Percentiles rank a stretch among this genome's conserved stretches.
phyloP scores from a whole-genome alignment of 2,113 vertebrate species.

The Microtus montanus region DNA sequence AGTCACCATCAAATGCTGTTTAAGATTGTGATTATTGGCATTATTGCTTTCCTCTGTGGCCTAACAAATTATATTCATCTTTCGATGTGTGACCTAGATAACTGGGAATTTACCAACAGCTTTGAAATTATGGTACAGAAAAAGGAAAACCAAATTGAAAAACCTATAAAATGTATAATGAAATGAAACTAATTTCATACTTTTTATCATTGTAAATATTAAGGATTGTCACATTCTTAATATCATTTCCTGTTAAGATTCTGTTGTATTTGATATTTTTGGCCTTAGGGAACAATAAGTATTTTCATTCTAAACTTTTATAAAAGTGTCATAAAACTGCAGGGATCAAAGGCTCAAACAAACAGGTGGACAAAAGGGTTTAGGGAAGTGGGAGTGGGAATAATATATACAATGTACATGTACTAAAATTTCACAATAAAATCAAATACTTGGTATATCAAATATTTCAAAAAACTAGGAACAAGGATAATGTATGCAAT shows the following conservation, averaged over 20 bases:
- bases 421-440: not conserved
- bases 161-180: not conserved
- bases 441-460: not conserved
- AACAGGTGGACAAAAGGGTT: too few relatives aligned
- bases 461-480: not conserved
- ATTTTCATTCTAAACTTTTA: constrained; percentile 9
- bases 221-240: constrained; percentile 17
- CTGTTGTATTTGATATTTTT: not conserved
- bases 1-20: not conserved
- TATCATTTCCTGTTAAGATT: not conserved
- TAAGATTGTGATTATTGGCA: not conserved
- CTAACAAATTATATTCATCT: not conserved
- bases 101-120: not conserved
- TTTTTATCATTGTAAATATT: not conserved
- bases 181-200: constrained; percentile 38
- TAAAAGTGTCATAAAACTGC: not conserved
- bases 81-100: not conserved
- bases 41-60: not conserved
- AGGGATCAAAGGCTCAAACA: not conserved
- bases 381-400: not conserved
- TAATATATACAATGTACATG: not conserved
- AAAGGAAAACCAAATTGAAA: constrained; percentile 11
- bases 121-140: not conserved
- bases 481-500: not conserved
- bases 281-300: not conserved